These are phyloP conservation scores for Pelobates fuscus DNA, from an alignment of 2,113 vertebrate species.

Conservation along the genomic window DNA sequence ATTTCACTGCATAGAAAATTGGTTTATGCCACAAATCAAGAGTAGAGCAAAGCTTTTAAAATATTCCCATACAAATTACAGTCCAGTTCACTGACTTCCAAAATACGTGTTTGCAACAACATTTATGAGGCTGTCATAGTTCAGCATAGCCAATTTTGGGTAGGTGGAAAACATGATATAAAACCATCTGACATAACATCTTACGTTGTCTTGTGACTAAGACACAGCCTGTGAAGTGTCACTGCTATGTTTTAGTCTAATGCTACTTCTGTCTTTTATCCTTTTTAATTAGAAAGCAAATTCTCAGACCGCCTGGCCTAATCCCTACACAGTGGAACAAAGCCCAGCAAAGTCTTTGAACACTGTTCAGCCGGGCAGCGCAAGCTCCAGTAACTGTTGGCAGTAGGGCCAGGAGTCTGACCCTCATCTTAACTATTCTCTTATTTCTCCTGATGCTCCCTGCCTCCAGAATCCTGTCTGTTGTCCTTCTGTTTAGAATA, in stretches of 20 bases:
- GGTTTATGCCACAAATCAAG: no score
- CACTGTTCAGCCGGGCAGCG: slow-evolving; percentile 84
- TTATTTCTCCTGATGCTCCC: slow-evolving; percentile 74
- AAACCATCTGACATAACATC: slow-evolving; percentile 74
- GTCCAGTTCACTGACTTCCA: neutral
- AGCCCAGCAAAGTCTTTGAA: slow-evolving; percentile 99
- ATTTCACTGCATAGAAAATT: no score
- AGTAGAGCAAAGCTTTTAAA: no score
- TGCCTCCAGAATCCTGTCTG: slow-evolving; percentile 79
- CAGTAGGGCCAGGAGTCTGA: slow-evolving; percentile 78
- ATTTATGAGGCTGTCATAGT: slow-evolving; percentile 48
- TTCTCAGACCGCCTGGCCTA: slow-evolving; percentile 99
- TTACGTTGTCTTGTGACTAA: slow-evolving; percentile 80
- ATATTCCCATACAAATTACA: no score
- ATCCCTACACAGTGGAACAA: slow-evolving; percentile 99
- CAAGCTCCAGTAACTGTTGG: slow-evolving; percentile 81
- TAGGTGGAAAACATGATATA: slow-evolving; percentile 59
- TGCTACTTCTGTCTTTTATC: slow-evolving; percentile 95
- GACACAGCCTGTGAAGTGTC: slow-evolving; percentile 84
- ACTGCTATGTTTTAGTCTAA: slow-evolving; percentile 93
- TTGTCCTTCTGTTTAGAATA: slow-evolving; percentile 79
- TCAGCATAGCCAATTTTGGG: slow-evolving; percentile 61
- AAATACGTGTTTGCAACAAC: slow-evolving; percentile 36
- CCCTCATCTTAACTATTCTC: slow-evolving; percentile 80
- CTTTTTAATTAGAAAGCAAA: slow-evolving; percentile 99